Base-by-base conservation (phyloP, 2,888 invertebrate genomes). In the Meliscaeva auricollis region DNA sequence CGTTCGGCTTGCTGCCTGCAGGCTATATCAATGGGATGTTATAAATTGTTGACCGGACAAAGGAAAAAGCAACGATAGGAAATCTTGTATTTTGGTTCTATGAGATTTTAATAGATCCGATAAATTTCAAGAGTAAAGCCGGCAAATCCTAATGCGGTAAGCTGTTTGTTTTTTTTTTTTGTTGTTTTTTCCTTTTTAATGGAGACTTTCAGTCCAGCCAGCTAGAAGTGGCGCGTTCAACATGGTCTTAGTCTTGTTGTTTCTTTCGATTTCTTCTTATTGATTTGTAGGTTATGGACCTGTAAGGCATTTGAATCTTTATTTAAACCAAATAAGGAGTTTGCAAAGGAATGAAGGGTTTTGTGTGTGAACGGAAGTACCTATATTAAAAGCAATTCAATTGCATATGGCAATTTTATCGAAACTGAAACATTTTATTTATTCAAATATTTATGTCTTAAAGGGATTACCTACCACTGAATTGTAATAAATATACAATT, bases 91-190 rank as follows among this genome's bases (percentile, higher is more conserved):
- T 64, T 69, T 60, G 72, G 68, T 64, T 85, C 85, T 80, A 85
- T 77, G 81, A 81, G 80, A 85, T 85, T 85, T 72, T 77, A 81
- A 85, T 85, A 81, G 81, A 85, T 81, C 58, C 69, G 73, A 85
- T 85, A 85, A 81, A 85, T 85, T 85, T 81, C 56, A 52, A 68
- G 62, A 46, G 54, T 52, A 77, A 77, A 68, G 72, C 32, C 22
- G 60, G 76, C 72, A 73, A 69, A 60, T 54, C 72, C 72, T 58
- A 84, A 66, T 74, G 74, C 64, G 64, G 79, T 52, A 70, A 79
- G 79, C 20, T 46, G 35, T 60, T 50, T 38, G 1, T 38, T 13
- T 38, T 6, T 35, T 38, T 9, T 9, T 2, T 38, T 20, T 52
- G 64, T 66, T 69, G n/a, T 6, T 35, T 38, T 9, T 9, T 2